Conservation (phyloP, 2,797 vertebrate genomes). For the Graptemys geographica region DNA sequence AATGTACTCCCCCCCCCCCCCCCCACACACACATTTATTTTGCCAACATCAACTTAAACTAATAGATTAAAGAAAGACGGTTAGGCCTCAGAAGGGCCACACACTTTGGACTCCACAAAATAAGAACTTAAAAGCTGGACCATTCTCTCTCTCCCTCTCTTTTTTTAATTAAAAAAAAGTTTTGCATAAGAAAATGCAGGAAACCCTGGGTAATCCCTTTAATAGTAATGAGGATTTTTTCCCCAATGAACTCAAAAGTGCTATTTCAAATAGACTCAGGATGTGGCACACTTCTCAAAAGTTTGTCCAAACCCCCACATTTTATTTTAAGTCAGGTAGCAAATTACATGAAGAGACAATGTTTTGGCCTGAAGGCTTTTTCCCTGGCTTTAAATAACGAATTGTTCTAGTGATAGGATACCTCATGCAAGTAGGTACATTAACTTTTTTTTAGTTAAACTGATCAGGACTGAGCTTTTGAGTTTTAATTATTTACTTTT, state of each 20-base stretch:
- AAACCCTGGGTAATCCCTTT: background rate
- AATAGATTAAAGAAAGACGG: background rate
- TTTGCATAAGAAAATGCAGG: background rate
- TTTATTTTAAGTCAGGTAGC: background rate
- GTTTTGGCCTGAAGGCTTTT: background rate
- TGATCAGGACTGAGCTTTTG: background rate
- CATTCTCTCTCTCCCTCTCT: background rate
- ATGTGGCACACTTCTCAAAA: background rate
- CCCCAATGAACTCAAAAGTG: background rate
- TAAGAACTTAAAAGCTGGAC: background rate
- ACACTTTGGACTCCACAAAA: background rate
- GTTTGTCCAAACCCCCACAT: conserved; percentile 17
- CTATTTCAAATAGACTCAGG: background rate
- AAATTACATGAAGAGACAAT: background rate
- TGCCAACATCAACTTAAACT: background rate
- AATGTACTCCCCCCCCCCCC: background rate
- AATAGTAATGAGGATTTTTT: background rate
- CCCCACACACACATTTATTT: background rate
- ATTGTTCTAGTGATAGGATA: background rate
- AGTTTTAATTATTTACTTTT: background rate
- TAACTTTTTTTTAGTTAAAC: background rate
- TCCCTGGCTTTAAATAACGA: background rate
- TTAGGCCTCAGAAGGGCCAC: background rate
- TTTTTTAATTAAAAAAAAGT: background rate
- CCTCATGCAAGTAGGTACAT: background rate